Percentiles rank a stretch among this genome's conserved stretches.
phyloP scores from a whole-genome alignment of 35 echinoderm and acorn worm species.

The Ophioderma brevispina region DNA sequence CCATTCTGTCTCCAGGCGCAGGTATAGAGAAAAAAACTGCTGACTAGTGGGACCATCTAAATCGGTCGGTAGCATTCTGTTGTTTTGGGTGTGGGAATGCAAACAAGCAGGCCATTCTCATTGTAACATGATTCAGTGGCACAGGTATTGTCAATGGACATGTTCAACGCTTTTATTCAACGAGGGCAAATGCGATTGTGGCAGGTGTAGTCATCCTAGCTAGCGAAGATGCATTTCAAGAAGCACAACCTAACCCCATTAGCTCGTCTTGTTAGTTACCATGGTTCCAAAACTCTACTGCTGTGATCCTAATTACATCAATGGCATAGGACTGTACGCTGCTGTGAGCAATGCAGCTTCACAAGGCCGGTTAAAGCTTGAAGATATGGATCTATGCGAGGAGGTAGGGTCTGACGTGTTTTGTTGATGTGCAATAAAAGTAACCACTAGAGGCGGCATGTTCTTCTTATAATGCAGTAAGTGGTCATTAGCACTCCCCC shows the following conservation, averaged over 20 bases:
- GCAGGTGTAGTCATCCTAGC: slow-evolving; percentile 89
- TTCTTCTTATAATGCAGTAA: too few species aligned
- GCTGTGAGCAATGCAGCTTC: slow-evolving; percentile 67
- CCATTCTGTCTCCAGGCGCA: too few species aligned
- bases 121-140: too few species aligned
- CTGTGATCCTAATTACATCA: slow-evolving; percentile 93
- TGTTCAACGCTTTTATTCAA: not conserved
- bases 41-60: too few species aligned
- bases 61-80: too few species aligned
- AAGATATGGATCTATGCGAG: slow-evolving; percentile 92
- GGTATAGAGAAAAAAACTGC: too few species aligned
- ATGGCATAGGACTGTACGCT: slow-evolving; percentile 93
- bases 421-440: too few species aligned
- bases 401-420: slow-evolving; percentile 18
- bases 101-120: too few species aligned
- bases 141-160: too few species aligned
- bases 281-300: slow-evolving; percentile 76
- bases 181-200: slow-evolving; percentile 96
- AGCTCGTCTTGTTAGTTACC: slow-evolving; percentile 89
- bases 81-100: too few species aligned
- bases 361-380: slow-evolving; percentile 68
- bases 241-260: slow-evolving; percentile 88
- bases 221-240: slow-evolving; percentile 82
- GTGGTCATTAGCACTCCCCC: too few species aligned
- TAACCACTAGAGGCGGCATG: too few species aligned